These are phyloP conservation scores for Clarias laeviceps DNA, from an alignment of 2,797 vertebrate species.

Conservation along the genomic window DNA sequence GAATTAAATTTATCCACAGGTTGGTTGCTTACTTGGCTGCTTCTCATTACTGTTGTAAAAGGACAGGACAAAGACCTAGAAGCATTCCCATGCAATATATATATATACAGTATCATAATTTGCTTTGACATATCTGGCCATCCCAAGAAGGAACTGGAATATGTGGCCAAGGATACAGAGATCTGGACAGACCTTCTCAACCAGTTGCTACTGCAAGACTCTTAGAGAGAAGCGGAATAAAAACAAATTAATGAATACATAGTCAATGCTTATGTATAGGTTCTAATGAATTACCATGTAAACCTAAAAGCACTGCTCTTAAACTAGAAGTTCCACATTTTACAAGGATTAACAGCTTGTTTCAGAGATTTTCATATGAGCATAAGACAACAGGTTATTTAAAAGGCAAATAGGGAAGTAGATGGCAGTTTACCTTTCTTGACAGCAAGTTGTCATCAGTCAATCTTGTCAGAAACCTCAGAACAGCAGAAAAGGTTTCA, in stretches of 20 bases:
- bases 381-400: slow-evolving; percentile 22
- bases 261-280: background rate
- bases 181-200: background rate
- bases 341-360: background rate
- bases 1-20: background rate
- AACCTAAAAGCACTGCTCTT: background rate
- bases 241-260: background rate
- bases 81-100: background rate
- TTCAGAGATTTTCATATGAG: background rate
- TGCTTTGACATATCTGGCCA: background rate
- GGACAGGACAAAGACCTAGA: background rate
- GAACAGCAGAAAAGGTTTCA: slow-evolving; percentile 48
- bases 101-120: background rate
- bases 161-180: background rate
- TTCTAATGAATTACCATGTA: background rate
- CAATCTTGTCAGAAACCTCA: slow-evolving; percentile 47
- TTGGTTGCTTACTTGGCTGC: background rate
- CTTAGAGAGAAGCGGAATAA: background rate
- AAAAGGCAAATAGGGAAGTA: slow-evolving; percentile 16
- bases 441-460: slow-evolving; percentile 36
- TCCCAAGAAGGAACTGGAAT: background rate
- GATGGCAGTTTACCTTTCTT: slow-evolving; percentile 36
- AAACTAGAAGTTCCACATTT: background rate
- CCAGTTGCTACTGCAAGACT: background rate
- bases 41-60: background rate